A percentile compares a stretch with the other conserved stretches of the same genome.
Conservation (phyloP, 2,113 vertebrate genomes). For the Ammodytes marinus region DNA sequence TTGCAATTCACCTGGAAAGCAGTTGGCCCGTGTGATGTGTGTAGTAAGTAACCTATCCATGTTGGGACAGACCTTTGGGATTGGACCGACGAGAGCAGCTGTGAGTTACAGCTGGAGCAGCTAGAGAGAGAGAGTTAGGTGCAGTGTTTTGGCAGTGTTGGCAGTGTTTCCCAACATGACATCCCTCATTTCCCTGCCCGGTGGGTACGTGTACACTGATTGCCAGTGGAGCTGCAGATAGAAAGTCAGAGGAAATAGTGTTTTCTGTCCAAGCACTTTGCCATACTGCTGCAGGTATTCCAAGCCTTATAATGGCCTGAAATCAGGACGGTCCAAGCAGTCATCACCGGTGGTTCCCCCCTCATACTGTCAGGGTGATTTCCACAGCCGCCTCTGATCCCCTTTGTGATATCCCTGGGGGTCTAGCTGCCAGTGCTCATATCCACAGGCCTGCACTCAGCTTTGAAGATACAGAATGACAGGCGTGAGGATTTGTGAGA, state of each 20-base stretch:
- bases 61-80: slow-evolving; percentile 32
- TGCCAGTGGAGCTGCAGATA: slow-evolving; percentile 25
- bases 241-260: slow-evolving; percentile 26
- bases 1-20: slow-evolving; percentile 33
- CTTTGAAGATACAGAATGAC: slow-evolving; percentile 69
- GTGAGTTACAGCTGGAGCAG: slow-evolving; percentile 17
- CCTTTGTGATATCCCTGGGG: slow-evolving; percentile 69
- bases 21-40: slow-evolving; percentile 21
- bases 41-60: background rate
- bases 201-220: slow-evolving; percentile 3
- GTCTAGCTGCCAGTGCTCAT: slow-evolving; percentile 54
- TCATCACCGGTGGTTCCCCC: slow-evolving; percentile 45
- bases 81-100: background rate
- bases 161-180: slow-evolving; percentile 55
- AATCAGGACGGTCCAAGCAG: slow-evolving; percentile 21
- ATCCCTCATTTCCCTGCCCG: slow-evolving; percentile 18
- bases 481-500: slow-evolving; percentile 60
- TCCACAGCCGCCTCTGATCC: slow-evolving; percentile 68
- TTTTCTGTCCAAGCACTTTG: slow-evolving; percentile 29
- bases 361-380: slow-evolving; percentile 62
- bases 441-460: slow-evolving; percentile 44
- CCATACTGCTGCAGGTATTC: slow-evolving; percentile 25
- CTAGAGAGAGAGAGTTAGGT: background rate
- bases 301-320: slow-evolving; percentile 5
- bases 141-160: slow-evolving; percentile 13